A percentile compares a stretch with the other conserved stretches of the same genome.
Conservation (phyloP, 2,113 vertebrate species). For the Condylura cristata region DNA sequence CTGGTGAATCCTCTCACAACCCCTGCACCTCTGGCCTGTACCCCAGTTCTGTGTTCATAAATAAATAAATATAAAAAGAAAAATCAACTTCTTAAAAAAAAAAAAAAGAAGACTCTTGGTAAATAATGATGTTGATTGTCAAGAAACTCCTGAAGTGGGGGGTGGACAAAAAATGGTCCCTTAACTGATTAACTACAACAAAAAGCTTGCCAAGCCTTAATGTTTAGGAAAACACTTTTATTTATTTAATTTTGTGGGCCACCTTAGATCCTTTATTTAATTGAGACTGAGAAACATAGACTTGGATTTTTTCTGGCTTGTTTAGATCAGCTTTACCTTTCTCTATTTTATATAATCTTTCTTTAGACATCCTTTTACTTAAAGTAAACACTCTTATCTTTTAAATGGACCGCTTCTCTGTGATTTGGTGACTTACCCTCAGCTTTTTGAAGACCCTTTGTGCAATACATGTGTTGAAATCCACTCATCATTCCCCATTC, state of each 20-base stretch:
- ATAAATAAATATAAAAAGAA: too few species aligned
- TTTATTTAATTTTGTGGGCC: neutral
- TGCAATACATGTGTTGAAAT: neutral
- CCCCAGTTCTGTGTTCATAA: too few species aligned
- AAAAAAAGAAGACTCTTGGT: neutral
- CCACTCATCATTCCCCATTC: neutral
- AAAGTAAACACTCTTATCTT: neutral
- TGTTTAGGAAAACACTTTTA: neutral
- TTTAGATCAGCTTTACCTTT: neutral
- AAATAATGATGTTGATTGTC: neutral
- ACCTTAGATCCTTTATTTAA: neutral
- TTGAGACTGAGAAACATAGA: neutral
- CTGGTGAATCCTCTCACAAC: too few species aligned
- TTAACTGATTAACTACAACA: neutral
- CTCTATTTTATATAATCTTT: neutral
- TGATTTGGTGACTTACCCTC: neutral
- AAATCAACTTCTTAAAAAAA: too few species aligned
- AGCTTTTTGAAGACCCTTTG: neutral
- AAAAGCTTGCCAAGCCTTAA: neutral
- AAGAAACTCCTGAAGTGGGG: neutral
- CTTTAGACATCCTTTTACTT: neutral
- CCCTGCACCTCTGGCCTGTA: too few species aligned
- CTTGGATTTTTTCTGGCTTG: conserved; percentile 7
- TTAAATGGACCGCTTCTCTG: neutral
- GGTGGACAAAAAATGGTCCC: neutral